phyloP scores from a whole-genome alignment of 2,797 vertebrate species.

The Halcyon chelicuti region DNA sequence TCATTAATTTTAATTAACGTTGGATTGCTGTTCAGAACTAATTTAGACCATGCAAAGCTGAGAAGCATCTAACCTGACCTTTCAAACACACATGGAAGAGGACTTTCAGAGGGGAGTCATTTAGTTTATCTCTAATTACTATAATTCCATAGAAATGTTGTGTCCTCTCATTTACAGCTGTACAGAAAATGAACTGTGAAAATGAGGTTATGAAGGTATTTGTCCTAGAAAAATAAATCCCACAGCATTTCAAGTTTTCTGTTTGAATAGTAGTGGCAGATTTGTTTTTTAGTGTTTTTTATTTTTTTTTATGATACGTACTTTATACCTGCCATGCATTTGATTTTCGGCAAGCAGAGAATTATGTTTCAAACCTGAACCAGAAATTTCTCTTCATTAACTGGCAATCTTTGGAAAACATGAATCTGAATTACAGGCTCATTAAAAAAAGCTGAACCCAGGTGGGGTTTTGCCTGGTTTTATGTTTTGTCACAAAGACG shows the following conservation, averaged over 20 bases:
- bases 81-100: not conserved
- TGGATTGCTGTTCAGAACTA: not conserved
- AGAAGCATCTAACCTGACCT: slow-evolving; percentile 16
- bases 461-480: not conserved
- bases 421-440: not conserved
- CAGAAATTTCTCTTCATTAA: not conserved
- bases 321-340: not conserved
- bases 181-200: not conserved
- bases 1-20: slow-evolving; percentile 5
- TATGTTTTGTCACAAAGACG: not conserved
- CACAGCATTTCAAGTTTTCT: not conserved
- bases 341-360: not conserved
- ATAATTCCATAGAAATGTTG: not conserved
- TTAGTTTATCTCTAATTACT: not conserved
- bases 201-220: not conserved
- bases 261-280: not conserved
- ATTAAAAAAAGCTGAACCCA: not conserved
- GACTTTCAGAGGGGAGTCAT: not conserved
- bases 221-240: not conserved
- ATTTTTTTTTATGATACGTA: not conserved
- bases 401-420: not conserved
- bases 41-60: not conserved
- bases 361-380: not conserved
- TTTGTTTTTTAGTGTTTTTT: not conserved
- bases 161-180: not conserved